phyloP scores from a whole-genome alignment of 1,140 invertebrate species.

The Pseudomyrmex pallidus region DNA sequence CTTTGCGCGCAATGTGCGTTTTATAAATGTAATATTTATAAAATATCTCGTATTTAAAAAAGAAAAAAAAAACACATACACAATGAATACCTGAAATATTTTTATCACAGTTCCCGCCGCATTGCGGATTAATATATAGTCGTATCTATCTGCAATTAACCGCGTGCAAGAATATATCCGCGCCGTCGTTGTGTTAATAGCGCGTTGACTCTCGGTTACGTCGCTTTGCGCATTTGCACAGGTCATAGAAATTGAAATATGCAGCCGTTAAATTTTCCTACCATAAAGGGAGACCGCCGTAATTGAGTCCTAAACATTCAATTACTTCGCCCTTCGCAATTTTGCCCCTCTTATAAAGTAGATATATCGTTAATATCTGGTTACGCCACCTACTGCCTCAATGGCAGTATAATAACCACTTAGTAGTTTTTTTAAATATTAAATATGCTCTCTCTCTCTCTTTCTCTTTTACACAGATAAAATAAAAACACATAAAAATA shows the following conservation, averaged over 20 bases:
- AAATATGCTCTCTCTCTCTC: background rate
- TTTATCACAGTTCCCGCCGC: background rate
- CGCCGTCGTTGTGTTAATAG: conserved; percentile 23
- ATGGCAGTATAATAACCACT: background rate
- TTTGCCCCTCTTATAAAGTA: background rate
- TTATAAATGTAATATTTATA: too few relatives aligned
- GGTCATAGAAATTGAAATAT: conserved; percentile 35
- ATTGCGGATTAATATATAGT: background rate
- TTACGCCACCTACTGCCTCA: background rate
- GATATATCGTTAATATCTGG: background rate
- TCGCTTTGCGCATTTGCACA: conserved; percentile 8
- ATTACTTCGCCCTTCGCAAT: conserved; percentile 10
- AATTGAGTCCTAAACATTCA: conserved; percentile 44
- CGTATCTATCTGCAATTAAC: conserved; percentile 16
- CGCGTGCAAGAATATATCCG: background rate
- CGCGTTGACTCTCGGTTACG: conserved; percentile 24
- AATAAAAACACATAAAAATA: background rate
- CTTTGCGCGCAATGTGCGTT: background rate
- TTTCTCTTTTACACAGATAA: too few relatives aligned
- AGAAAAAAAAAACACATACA: too few relatives aligned
- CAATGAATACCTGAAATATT: background rate
- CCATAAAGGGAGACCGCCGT: background rate
- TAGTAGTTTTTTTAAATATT: background rate
- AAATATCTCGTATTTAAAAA: too few relatives aligned
- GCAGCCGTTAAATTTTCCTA: conserved; percentile 28